Conservation (phyloP, 2,113 vertebrate genomes). For the Heterocephalus glaber region DNA sequence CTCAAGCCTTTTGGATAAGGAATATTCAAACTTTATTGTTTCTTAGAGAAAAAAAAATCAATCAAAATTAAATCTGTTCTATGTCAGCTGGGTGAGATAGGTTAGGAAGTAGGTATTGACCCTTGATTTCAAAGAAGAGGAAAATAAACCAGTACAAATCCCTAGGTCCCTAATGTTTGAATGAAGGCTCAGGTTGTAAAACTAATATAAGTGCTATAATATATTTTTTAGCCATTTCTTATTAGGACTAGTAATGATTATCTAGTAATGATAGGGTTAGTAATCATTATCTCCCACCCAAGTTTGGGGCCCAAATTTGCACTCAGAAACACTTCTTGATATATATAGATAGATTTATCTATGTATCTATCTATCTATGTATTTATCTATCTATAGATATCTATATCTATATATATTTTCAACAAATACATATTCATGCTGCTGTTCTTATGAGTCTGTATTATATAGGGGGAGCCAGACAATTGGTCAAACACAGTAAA, state of each 20-base stretch:
- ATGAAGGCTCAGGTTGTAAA: background rate
- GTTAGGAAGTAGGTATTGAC: background rate
- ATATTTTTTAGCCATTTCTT: slow-evolving; percentile 31
- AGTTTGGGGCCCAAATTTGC: background rate
- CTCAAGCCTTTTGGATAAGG: background rate
- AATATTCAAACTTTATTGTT: background rate
- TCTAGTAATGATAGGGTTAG: background rate
- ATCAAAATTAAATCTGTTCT: slow-evolving; percentile 10
- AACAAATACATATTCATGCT: slow-evolving; percentile 30
- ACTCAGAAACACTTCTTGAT: slow-evolving; percentile 21
- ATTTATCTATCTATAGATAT: too few species aligned
- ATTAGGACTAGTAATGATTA: too few species aligned
- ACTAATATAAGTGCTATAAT: background rate
- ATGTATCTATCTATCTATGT: too few species aligned
- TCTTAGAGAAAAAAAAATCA: background rate
- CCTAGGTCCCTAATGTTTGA: background rate
- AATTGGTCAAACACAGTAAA: slow-evolving; percentile 26
- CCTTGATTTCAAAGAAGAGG: background rate
- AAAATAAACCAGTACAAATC: slow-evolving; percentile 35
- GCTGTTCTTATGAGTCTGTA: too few species aligned
- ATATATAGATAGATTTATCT: too few species aligned
- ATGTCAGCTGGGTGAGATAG: background rate
- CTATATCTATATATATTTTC: too few species aligned
- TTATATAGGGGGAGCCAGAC: background rate
- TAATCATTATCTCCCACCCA: background rate